A percentile compares a stretch with the other conserved stretches of the same genome.
These are phyloP conservation scores for Bombus sibiricus DNA, from an alignment of 1,140 invertebrate genomes.

Conservation along the genomic window DNA sequence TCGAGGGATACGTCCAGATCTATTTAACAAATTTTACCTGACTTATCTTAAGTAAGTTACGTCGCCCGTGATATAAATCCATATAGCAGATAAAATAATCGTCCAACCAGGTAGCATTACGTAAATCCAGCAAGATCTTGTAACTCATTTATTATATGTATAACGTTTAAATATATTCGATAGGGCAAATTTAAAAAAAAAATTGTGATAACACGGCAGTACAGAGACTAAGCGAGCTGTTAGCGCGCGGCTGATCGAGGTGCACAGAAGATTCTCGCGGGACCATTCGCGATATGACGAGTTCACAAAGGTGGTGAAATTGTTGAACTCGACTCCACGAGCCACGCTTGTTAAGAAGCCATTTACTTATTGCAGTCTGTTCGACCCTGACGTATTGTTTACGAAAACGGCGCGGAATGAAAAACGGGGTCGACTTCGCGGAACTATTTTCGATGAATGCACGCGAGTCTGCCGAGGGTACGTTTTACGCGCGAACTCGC, in stretches of 20 bases:
- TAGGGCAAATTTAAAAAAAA: too few relatives aligned
- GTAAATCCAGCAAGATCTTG: background rate
- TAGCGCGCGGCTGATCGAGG: background rate
- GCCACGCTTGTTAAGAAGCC: conserved; percentile 25
- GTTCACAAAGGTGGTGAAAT: conserved; percentile 14
- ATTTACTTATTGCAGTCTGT: conserved; percentile 45
- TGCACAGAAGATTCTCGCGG: background rate
- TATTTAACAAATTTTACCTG: background rate
- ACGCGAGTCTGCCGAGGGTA: background rate
- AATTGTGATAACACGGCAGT: too few relatives aligned
- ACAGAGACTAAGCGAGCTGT: too few relatives aligned
- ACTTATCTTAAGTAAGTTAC: background rate
- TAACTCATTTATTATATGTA: background rate
- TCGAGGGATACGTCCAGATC: background rate
- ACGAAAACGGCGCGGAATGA: background rate
- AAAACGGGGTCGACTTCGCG: conserved; percentile 30
- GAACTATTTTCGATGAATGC: conserved; percentile 16
- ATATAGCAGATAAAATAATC: too few relatives aligned
- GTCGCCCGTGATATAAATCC: background rate
- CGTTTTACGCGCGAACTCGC: background rate
- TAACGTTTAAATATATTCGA: background rate
- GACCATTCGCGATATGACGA: background rate
- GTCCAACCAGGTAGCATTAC: too few relatives aligned
- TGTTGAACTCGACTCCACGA: background rate
- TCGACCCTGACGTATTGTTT: conserved; percentile 44